Evolutionary conservation across 2,797 vertebrate genomes (phyloP).

Genomic region (Arctocebus calabarensis): DNA sequence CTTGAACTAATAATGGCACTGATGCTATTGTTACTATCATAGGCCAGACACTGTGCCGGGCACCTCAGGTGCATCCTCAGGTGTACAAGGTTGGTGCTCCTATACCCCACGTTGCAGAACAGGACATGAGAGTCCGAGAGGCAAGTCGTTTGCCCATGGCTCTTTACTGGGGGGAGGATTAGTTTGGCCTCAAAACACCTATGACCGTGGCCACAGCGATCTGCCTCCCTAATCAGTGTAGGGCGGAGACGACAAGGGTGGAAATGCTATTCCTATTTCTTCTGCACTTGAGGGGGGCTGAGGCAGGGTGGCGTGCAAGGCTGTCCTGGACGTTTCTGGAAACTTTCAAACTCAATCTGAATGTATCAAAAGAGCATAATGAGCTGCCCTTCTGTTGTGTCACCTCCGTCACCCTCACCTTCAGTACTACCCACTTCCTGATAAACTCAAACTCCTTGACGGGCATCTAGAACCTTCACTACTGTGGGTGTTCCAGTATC

Average conservation of each 20-base stretch:
- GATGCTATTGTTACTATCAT: background rate
- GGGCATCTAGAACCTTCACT: background rate
- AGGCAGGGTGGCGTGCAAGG: background rate
- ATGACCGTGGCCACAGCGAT: fast-evolving
- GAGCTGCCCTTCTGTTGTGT: fast-evolving
- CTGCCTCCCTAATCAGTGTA: background rate
- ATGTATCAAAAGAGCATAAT: background rate
- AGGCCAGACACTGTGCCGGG: background rate
- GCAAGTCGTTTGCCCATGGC: background rate
- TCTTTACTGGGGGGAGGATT: background rate
- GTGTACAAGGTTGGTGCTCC: background rate
- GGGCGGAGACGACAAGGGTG: fast-evolving
- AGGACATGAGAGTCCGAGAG: background rate
- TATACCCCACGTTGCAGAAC: background rate
- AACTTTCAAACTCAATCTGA: background rate
- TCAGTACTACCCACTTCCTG: background rate
- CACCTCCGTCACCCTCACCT: background rate
- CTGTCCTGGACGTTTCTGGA: background rate
- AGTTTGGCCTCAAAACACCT: background rate
- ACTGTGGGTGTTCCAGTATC: fast-evolving
- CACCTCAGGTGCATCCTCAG: fast-evolving
- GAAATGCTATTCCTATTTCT: background rate
- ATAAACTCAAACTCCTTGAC: background rate
- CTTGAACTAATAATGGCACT: background rate
- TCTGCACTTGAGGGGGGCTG: fast-evolving